A percentile compares a stretch with the other conserved stretches of the same genome.
Evolutionary conservation across 2,888 invertebrate genomes (phyloP).

Genomic region (Noctua pronuba): DNA sequence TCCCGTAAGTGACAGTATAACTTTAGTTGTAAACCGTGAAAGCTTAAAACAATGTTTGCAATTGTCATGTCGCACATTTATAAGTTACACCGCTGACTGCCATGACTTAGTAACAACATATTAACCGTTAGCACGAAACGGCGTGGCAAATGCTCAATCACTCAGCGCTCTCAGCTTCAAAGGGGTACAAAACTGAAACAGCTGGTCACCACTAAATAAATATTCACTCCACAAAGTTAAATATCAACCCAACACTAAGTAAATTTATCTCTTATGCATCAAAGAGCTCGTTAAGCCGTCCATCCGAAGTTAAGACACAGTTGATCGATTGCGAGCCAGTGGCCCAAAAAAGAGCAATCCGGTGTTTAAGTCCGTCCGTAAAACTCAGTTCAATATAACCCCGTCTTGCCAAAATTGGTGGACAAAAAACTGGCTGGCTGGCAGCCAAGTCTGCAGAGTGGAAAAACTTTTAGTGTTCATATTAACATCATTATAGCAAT

Average conservation of each 20-base stretch:
- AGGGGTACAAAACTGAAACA: constrained; percentile 1
- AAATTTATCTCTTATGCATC: constrained; percentile 57
- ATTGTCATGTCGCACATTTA: not conserved
- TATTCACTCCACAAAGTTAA: constrained; percentile 25
- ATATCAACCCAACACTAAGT: constrained; percentile 20
- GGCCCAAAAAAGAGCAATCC: constrained; percentile 45
- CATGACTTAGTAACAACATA: not conserved
- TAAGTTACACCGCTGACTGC: not conserved
- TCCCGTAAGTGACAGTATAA: too few species aligned
- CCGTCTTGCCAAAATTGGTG: constrained; percentile 47
- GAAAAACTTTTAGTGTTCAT: constrained; percentile 59
- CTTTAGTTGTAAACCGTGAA: too few species aligned
- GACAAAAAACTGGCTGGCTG: constrained; percentile 47
- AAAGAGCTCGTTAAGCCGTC: constrained; percentile 56
- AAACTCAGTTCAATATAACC: constrained; percentile 43
- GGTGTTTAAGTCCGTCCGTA: constrained; percentile 40
- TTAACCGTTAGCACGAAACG: not conserved
- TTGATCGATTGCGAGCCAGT: constrained; percentile 55
- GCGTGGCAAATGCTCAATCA: not conserved
- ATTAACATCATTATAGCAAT: constrained; percentile 57
- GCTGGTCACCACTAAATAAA: not conserved
- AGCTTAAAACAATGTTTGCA: too few species aligned
- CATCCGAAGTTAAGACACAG: constrained; percentile 56
- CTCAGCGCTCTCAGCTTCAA: not conserved
- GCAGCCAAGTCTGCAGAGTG: constrained; percentile 48